Evolutionary conservation across 2,888 invertebrate genomes (phyloP).

Genomic region (Noctua janthina): DNA sequence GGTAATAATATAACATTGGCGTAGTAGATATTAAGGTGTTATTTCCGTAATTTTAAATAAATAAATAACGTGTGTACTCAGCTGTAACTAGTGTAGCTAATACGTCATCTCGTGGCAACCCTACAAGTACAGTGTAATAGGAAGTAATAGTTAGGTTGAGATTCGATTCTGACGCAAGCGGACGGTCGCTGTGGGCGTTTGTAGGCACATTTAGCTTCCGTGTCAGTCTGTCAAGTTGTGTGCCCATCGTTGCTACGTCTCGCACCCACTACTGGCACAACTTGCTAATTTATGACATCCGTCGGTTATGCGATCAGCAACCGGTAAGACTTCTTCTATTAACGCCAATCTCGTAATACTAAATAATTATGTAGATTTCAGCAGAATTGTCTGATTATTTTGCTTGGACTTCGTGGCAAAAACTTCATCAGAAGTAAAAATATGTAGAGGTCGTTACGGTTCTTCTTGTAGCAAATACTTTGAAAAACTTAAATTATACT

Average conservation of each 20-base stretch:
- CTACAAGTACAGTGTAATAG: conserved; percentile 69
- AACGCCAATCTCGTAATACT: conserved; percentile 17
- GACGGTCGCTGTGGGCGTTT: conserved; percentile 70
- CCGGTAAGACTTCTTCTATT: conserved; percentile 36
- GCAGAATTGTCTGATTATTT: conserved; percentile 13
- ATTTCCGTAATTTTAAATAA: too few species aligned
- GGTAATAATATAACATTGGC: too few species aligned
- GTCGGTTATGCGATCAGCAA: conserved; percentile 57
- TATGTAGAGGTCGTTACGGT: conserved; percentile 17
- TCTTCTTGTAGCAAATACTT: not conserved
- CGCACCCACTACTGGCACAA: conserved; percentile 68
- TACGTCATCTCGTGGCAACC: conserved; percentile 48
- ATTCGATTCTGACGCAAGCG: conserved; percentile 78
- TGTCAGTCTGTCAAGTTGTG: conserved; percentile 69
- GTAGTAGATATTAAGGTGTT: too few species aligned
- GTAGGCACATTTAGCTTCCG: conserved; percentile 73
- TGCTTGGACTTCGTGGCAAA: conserved; percentile 2
- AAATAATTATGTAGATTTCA: conserved; percentile 23
- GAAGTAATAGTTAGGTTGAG: conserved; percentile 73
- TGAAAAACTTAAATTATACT: conserved; percentile 13
- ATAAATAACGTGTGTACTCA: not conserved
- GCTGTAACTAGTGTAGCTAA: not conserved
- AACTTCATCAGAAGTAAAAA: conserved; percentile 31
- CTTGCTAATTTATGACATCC: conserved; percentile 75
- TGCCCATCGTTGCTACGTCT: conserved; percentile 59